Evolutionary conservation across 2,113 vertebrate species (phyloP).

Genomic region (Thalassoma bifasciatum): DNA sequence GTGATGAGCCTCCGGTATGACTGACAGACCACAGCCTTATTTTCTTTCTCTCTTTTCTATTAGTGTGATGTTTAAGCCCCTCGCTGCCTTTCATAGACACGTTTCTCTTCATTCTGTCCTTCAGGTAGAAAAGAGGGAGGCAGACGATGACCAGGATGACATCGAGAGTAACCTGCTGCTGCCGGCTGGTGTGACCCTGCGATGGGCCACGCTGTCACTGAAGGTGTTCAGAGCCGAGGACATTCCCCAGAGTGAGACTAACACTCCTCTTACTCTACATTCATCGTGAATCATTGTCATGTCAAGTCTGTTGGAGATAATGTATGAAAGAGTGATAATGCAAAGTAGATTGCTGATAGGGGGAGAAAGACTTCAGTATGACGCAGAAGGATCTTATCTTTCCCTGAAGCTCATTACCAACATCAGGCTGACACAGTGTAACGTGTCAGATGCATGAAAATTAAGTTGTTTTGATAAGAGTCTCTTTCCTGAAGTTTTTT

Average conservation of each 20-base stretch:
- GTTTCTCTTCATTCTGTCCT: background rate
- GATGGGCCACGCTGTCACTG: constrained; percentile 92
- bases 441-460: too few relatives aligned
- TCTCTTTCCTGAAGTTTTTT: too few relatives aligned
- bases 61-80: background rate
- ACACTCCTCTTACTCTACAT: background rate
- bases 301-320: too few relatives aligned
- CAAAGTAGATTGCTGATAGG: too few relatives aligned
- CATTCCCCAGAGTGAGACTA: constrained; percentile 91
- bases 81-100: background rate
- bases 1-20: constrained; percentile 92
- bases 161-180: constrained; percentile 95
- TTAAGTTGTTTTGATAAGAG: too few relatives aligned
- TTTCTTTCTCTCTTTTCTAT: constrained; percentile 23
- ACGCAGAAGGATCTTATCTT: too few relatives aligned
- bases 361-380: too few relatives aligned
- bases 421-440: too few relatives aligned
- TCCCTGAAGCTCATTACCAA: too few relatives aligned
- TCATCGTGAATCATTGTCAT: too few relatives aligned
- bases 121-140: constrained; percentile 89
- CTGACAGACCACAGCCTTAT: background rate
- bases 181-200: constrained; percentile 90
- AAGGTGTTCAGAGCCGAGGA: constrained; percentile 98
- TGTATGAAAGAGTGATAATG: too few relatives aligned
- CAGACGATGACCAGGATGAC: constrained; percentile 89